A percentile compares a stretch with the other conserved stretches of the same genome.
These are phyloP conservation scores for Lerista edwardsae DNA, from an alignment of 2,797 vertebrate genomes.

Conservation along the genomic window DNA sequence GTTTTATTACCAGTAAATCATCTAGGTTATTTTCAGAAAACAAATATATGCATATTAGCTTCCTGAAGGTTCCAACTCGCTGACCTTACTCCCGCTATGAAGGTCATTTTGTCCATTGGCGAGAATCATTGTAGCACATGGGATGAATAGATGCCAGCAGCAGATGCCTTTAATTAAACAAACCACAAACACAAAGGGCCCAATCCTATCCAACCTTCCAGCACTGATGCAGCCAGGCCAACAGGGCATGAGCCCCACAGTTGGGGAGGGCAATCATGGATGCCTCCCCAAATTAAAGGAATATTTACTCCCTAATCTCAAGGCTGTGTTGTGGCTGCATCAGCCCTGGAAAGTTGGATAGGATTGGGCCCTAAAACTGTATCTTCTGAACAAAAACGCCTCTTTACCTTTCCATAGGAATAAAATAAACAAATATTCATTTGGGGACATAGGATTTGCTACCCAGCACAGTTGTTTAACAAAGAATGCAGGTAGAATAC, in stretches of 20 bases:
- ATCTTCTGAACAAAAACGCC: slow-evolving; percentile 42
- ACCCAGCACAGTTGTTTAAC: slow-evolving; percentile 24
- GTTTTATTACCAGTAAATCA: neutral
- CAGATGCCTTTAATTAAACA: slow-evolving; percentile 19
- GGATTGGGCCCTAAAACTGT: too few species aligned
- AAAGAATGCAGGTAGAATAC: neutral
- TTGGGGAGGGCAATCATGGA: too few species aligned
- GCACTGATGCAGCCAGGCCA: too few species aligned
- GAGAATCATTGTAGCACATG: neutral
- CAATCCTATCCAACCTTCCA: too few species aligned
- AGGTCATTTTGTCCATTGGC: slow-evolving; percentile 48
- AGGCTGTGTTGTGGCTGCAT: too few species aligned
- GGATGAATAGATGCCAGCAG: slow-evolving; percentile 17
- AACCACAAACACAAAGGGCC: slow-evolving; percentile 52
- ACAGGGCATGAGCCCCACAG: too few species aligned
- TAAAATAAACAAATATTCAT: slow-evolving; percentile 58
- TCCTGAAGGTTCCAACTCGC: neutral
- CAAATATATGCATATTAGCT: accelerated
- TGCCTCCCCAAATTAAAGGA: too few species aligned
- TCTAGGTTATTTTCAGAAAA: neutral
- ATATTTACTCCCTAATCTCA: too few species aligned
- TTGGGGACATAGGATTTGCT: slow-evolving; percentile 18
- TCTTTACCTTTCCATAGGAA: slow-evolving; percentile 36
- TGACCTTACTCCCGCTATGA: neutral
- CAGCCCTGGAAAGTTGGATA: too few species aligned